phyloP scores from a whole-genome alignment of 1,140 invertebrate species.

The Drosophila funebris region DNA sequence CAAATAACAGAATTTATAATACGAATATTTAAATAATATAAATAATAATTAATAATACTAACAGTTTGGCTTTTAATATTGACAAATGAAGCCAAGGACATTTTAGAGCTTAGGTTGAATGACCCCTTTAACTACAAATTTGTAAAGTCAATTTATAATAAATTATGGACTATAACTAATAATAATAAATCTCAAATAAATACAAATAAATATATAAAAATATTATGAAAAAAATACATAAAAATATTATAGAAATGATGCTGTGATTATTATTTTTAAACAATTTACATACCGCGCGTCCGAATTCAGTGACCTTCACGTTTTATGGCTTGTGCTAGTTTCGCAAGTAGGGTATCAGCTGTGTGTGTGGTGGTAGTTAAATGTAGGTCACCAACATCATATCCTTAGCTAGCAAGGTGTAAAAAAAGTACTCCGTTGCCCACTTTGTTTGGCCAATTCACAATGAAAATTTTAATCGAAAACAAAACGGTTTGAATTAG shows the following conservation, averaged over 20 bases:
- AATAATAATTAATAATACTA: background rate
- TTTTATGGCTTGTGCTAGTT: slow-evolving; percentile 33
- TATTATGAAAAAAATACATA: background rate
- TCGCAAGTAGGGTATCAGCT: slow-evolving; percentile 31
- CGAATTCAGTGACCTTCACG: slow-evolving; percentile 36
- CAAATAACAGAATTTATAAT: background rate
- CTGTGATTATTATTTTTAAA: background rate
- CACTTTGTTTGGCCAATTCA: background rate
- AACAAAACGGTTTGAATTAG: background rate
- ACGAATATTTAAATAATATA: background rate
- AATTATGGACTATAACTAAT: no score
- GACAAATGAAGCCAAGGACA: background rate
- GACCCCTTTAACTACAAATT: no score
- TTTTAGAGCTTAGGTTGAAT: background rate
- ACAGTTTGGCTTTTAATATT: background rate
- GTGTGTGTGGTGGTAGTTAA: slow-evolving; percentile 23
- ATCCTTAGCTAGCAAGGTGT: slow-evolving; percentile 26
- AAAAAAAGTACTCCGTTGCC: background rate
- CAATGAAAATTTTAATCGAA: slow-evolving; percentile 8
- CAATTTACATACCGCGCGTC: slow-evolving; percentile 28
- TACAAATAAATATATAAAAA: background rate
- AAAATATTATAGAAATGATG: background rate
- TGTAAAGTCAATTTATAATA: no score
- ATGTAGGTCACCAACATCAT: slow-evolving; percentile 42
- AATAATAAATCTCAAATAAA: no score